Conservation (phyloP, 2,888 invertebrate species). For the Seira ritae region DNA sequence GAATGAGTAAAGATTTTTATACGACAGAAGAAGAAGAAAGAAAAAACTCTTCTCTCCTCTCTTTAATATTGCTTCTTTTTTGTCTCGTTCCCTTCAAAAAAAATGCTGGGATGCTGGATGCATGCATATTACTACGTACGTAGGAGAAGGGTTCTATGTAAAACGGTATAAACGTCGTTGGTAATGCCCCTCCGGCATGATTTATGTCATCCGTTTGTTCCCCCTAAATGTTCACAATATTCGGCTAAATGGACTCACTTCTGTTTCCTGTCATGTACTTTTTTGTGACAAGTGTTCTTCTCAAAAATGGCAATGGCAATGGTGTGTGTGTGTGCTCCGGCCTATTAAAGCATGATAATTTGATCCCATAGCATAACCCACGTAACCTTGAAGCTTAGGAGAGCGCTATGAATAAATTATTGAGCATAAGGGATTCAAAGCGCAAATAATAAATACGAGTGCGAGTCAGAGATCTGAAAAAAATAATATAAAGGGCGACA, state of each 20-base stretch:
- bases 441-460: not conserved
- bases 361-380: not conserved
- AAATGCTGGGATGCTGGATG: not conserved
- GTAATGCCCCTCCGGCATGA: conserved; percentile 56
- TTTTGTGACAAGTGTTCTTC: conserved; percentile 27
- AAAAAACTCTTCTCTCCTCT: too few relatives aligned
- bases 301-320: not conserved
- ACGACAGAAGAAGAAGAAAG: not conserved
- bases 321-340: too few relatives aligned
- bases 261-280: conserved; percentile 55
- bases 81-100: not conserved
- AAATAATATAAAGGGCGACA: not conserved
- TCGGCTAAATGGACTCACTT: conserved; percentile 66
- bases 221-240: conserved; percentile 67
- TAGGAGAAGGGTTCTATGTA: conserved; percentile 28
- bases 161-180: conserved; percentile 50
- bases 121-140: not conserved
- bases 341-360: not conserved
- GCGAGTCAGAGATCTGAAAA: not conserved
- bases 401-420: not conserved
- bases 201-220: conserved; percentile 68
- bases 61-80: not conserved
- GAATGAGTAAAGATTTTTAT: not conserved
- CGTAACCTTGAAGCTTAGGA: not conserved
- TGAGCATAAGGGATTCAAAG: not conserved